A percentile compares a stretch with the other conserved stretches of the same genome.
Conservation (phyloP, 2,888 invertebrate species). For the Didymodactylos carnosus region DNA sequence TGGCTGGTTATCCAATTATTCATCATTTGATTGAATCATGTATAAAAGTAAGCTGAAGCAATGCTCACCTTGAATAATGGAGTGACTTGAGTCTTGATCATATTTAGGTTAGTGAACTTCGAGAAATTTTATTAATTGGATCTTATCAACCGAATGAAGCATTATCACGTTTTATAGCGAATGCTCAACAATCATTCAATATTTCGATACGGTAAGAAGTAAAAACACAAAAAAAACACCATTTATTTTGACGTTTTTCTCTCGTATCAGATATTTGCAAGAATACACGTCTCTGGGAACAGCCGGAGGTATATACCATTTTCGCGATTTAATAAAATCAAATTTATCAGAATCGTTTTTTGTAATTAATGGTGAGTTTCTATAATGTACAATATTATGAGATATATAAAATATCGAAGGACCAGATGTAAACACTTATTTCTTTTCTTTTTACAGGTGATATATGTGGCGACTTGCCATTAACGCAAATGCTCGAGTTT, state of each 20-base stretch:
- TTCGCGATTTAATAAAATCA: conserved; percentile 74
- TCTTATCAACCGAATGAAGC: conserved; percentile 60
- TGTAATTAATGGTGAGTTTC: conserved; percentile 84
- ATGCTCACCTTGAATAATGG: neutral
- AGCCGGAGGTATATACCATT: conserved; percentile 86
- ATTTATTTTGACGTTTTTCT: neutral
- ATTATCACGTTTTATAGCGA: conserved; percentile 62
- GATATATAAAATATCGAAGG: too few species aligned
- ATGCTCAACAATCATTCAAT: conserved; percentile 62
- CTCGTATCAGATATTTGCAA: conserved; percentile 56
- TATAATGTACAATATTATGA: too few species aligned
- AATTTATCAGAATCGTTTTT: conserved; percentile 56
- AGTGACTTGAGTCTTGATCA: conserved; percentile 23
- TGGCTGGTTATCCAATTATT: conserved; percentile 80
- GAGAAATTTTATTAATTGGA: conserved; percentile 78
- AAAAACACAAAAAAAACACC: neutral
- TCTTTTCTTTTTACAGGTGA: too few species aligned
- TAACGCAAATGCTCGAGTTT: conserved; percentile 50
- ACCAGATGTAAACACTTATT: too few species aligned
- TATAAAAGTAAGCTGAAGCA: conserved; percentile 25
- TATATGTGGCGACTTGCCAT: conserved; percentile 84
- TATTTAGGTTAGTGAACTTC: conserved; percentile 49
- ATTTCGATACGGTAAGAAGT: conserved; percentile 50
- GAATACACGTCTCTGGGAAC: conserved; percentile 84
- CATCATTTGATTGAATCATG: conserved; percentile 94